These are phyloP conservation scores for Poecilia picta DNA, from an alignment of 2,797 vertebrate species.

Conservation along the genomic window DNA sequence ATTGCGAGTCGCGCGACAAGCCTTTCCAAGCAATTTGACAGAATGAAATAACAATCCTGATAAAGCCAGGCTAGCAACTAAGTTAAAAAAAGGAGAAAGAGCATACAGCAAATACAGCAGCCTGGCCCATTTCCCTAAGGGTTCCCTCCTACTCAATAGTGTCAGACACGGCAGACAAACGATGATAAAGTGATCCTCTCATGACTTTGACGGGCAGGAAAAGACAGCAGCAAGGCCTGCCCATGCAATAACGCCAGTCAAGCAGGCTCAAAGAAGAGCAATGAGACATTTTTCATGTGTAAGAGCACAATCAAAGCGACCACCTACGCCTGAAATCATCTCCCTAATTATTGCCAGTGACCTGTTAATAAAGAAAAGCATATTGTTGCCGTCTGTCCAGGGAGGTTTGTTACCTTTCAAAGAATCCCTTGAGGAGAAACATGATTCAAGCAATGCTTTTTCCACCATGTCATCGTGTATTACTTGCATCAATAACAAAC, in stretches of 20 bases:
- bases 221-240: conserved; percentile 86
- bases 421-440: conserved; percentile 11
- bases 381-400: conserved; percentile 58
- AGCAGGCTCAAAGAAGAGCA: conserved; percentile 58
- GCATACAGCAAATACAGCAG: conserved; percentile 77
- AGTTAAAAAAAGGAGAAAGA: conserved; percentile 60
- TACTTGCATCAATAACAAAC: background rate
- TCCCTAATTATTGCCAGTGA: conserved; percentile 64
- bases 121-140: conserved; percentile 83
- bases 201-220: conserved; percentile 87
- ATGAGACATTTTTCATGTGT: conserved; percentile 62
- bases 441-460: background rate
- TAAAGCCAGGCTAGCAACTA: conserved; percentile 65
- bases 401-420: background rate
- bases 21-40: conserved; percentile 61
- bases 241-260: conserved; percentile 89
- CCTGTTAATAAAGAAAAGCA: conserved; percentile 66
- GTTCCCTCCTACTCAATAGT: conserved; percentile 86
- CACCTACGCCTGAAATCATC: conserved; percentile 50
- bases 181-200: conserved; percentile 98
- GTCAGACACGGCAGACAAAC: conserved; percentile 92
- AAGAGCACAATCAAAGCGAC: conserved; percentile 66
- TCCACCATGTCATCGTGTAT: background rate
- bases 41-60: conserved; percentile 63
- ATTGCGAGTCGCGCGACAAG: conserved; percentile 46